These are phyloP conservation scores for Melanerpes aurifrons DNA, from an alignment of 2,113 vertebrate species.

Conservation along the genomic window DNA sequence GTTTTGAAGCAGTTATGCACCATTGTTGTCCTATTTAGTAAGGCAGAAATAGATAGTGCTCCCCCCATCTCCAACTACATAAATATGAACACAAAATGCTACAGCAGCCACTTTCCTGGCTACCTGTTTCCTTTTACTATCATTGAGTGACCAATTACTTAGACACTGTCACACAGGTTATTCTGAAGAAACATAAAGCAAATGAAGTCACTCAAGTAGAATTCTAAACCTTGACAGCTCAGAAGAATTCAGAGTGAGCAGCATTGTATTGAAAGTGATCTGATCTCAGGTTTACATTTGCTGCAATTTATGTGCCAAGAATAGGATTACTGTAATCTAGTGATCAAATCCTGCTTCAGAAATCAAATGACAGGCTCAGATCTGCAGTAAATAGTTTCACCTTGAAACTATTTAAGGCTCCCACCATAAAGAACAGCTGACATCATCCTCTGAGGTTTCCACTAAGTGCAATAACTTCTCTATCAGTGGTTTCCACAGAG, in stretches of 20 bases:
- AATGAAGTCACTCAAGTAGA: not conserved
- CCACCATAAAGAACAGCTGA: not conserved
- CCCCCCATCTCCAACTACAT: accelerated
- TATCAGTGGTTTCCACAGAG: not conserved
- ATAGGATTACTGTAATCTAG: not conserved
- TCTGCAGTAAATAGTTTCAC: not conserved
- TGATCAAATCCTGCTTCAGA: not conserved
- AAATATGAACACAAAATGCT: not conserved
- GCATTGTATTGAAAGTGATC: not conserved
- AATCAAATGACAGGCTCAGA: not conserved
- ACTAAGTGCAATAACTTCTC: not conserved
- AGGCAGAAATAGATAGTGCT: not conserved
- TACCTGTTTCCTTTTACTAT: not conserved
- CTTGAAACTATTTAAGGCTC: not conserved
- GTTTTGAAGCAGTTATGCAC: not conserved
- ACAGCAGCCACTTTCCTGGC: not conserved
- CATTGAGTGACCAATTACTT: not conserved
- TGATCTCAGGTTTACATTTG: not conserved
- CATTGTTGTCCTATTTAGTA: not conserved
- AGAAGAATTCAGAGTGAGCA: not conserved
- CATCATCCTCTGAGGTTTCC: not conserved
- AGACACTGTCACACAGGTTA: not conserved
- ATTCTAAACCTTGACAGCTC: not conserved
- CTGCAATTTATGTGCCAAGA: accelerated
- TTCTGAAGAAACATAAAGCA: conserved; percentile 12